phyloP scores from a whole-genome alignment of 2,113 vertebrate genomes.

The Syrrhaptes paradoxus region DNA sequence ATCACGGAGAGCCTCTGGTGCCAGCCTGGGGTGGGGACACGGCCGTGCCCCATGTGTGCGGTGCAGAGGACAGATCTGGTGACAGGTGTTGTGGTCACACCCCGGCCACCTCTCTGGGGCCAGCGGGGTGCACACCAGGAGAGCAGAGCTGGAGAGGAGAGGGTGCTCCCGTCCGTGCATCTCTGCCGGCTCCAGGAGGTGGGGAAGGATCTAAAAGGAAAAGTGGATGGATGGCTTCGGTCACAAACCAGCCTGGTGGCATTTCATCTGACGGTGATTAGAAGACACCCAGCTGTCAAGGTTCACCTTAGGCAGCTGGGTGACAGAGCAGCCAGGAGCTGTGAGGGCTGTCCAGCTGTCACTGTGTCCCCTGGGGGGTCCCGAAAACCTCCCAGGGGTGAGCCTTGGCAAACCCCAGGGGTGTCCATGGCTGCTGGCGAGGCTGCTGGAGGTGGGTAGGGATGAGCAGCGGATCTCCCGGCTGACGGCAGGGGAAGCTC shows the following conservation, averaged over 20 bases:
- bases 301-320: rapidly evolving
- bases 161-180: neutral
- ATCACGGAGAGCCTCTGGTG: rapidly evolving
- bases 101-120: neutral
- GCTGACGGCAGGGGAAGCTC: rapidly evolving
- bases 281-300: rapidly evolving
- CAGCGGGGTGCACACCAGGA: too few species aligned
- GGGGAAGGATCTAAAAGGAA: neutral
- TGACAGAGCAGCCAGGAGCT: neutral
- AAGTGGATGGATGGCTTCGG: neutral
- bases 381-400: rapidly evolving
- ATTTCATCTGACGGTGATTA: rapidly evolving
- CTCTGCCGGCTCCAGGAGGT: neutral
- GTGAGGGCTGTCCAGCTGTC: too few species aligned
- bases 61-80: rapidly evolving
- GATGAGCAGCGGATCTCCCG: too few species aligned
- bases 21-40: neutral
- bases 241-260: neutral
- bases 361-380: neutral
- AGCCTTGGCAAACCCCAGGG: rapidly evolving
- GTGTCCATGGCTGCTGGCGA: neutral
- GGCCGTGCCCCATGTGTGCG: rapidly evolving
- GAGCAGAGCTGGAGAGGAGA: neutral
- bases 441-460: neutral
- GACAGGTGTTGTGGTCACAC: rapidly evolving